These are phyloP conservation scores for Endomychus coccineus DNA, from an alignment of 2,888 invertebrate species.

Conservation along the genomic window DNA sequence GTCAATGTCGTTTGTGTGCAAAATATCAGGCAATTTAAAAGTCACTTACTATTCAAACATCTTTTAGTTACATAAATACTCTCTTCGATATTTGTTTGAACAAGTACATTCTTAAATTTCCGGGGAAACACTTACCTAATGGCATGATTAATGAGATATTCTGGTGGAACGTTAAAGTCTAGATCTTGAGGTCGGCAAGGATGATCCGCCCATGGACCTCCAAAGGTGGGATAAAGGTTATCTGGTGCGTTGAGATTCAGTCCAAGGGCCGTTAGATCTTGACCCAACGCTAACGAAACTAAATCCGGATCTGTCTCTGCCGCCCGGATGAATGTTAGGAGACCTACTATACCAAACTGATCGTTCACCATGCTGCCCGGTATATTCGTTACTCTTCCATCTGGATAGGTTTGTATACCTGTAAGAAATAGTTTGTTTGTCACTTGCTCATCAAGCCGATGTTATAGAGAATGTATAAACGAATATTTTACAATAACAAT, in stretches of 20 bases:
- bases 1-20: too few relatives aligned
- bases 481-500: too few relatives aligned
- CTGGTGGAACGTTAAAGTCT: conserved; percentile 95
- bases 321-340: conserved; percentile 95
- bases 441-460: too few relatives aligned
- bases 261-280: conserved; percentile 95
- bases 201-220: conserved; percentile 97
- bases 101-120: too few relatives aligned
- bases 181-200: conserved; percentile 98
- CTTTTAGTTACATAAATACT: too few relatives aligned
- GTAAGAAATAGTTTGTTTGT: too few relatives aligned
- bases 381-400: conserved; percentile 98
- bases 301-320: conserved; percentile 96
- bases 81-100: too few relatives aligned
- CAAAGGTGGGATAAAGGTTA: conserved; percentile 96
- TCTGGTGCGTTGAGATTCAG: conserved; percentile 98
- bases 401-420: conserved; percentile 92
- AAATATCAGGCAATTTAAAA: too few relatives aligned
- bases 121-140: conserved; percentile 60
- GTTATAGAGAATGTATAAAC: too few relatives aligned
- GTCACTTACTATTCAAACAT: too few relatives aligned
- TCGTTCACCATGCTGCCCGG: conserved; percentile 98
- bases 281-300: conserved; percentile 93
- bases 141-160: conserved; percentile 95
- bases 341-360: conserved; percentile 98